These are phyloP conservation scores for Vimba vimba DNA, from an alignment of 2,113 vertebrate species.

Conservation along the genomic window DNA sequence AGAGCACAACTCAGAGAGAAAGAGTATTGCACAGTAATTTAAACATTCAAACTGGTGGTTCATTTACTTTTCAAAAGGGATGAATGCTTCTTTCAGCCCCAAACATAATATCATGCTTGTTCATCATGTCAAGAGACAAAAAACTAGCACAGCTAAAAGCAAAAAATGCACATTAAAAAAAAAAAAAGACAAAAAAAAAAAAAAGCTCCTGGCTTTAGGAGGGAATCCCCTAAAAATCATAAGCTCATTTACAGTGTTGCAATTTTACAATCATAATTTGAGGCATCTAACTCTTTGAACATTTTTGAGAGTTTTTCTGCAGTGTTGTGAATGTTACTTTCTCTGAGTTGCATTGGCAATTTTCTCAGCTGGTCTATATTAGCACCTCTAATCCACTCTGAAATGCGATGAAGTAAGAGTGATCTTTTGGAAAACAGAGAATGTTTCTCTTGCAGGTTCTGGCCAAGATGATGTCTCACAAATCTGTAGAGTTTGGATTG, in stretches of 20 bases:
- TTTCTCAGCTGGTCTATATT: constrained; percentile 35
- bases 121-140: not conserved
- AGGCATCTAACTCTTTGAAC: constrained; percentile 44
- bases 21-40: too few relatives aligned
- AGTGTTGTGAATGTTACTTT: not conserved
- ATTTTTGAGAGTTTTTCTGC: constrained; percentile 50
- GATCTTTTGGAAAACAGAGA: fast-evolving
- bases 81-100: not conserved
- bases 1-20: not conserved
- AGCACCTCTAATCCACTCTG: constrained; percentile 51
- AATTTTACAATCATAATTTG: not conserved
- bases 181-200: too few relatives aligned
- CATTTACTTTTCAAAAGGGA: not conserved
- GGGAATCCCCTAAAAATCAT: too few relatives aligned
- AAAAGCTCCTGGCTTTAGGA: too few relatives aligned
- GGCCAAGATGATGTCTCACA: constrained; percentile 35
- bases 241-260: not conserved
- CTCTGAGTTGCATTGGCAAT: constrained; percentile 53
- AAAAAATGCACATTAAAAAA: too few relatives aligned
- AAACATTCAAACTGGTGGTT: not conserved
- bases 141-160: not conserved
- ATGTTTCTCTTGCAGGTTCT: too few relatives aligned
- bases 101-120: not conserved
- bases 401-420: constrained; percentile 47
- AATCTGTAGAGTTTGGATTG: constrained; percentile 57